Conservation (phyloP, 2,113 vertebrate genomes). For the Ochotona curzoniae region DNA sequence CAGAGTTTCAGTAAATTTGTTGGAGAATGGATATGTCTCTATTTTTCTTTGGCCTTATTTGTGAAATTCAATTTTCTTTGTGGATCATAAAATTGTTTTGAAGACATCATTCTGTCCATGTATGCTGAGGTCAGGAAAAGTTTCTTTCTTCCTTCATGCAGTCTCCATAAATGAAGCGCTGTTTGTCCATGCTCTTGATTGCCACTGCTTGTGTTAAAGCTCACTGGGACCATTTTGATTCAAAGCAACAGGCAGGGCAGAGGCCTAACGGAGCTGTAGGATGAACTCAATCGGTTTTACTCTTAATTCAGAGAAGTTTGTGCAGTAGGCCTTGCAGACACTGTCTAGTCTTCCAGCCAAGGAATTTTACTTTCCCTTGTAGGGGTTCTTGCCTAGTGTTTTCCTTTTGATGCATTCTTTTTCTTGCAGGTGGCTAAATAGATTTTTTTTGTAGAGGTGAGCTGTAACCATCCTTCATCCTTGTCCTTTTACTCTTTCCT, state of each 20-base stretch:
- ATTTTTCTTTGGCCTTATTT: conserved; percentile 45
- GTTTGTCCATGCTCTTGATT: conserved; percentile 54
- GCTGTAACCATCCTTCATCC: conserved; percentile 35
- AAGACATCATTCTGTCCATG: conserved; percentile 23
- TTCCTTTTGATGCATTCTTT: not conserved
- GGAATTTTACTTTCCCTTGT: conserved; percentile 4
- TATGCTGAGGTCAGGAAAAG: conserved; percentile 23
- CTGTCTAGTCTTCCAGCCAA: conserved; percentile 26
- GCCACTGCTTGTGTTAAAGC: conserved; percentile 44
- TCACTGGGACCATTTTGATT: conserved; percentile 23
- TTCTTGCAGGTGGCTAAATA: conserved; percentile 27
- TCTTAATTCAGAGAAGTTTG: conserved; percentile 25
- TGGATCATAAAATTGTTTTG: conserved; percentile 37
- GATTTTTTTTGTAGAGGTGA: conserved; percentile 39
- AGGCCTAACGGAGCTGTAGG: not conserved
- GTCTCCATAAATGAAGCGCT: conserved; percentile 55
- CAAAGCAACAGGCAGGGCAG: not conserved
- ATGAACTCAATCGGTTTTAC: conserved; percentile 55
- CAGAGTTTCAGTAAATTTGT: not conserved
- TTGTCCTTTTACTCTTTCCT: conserved; percentile 4
- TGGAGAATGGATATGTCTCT: conserved; percentile 8
- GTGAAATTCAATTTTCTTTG: conserved; percentile 50
- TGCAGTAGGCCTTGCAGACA: not conserved
- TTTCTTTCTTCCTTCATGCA: conserved; percentile 45
- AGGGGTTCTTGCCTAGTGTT: not conserved